Percentiles rank a stretch among this genome's conserved stretches.
phyloP scores from a whole-genome alignment of 2,113 vertebrate genomes.

The Diphyllodes magnificus region DNA sequence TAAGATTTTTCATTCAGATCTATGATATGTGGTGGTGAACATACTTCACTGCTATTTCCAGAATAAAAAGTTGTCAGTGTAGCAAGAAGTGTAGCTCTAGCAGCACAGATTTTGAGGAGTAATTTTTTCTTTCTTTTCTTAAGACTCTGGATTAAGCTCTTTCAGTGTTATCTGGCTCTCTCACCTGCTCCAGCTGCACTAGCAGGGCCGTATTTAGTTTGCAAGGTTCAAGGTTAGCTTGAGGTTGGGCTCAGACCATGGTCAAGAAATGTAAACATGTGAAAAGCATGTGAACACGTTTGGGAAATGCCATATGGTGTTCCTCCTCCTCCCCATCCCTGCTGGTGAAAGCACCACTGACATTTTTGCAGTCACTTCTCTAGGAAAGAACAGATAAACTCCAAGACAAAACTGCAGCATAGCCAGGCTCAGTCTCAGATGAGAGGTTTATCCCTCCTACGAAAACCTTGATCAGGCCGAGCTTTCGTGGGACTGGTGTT shows the following conservation, averaged over 20 bases:
- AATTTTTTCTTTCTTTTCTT: not conserved
- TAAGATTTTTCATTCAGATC: not conserved
- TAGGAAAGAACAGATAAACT: not conserved
- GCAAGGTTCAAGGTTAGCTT: constrained; percentile 30
- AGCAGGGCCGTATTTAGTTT: not conserved
- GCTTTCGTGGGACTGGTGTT: not conserved
- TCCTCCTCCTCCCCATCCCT: not conserved
- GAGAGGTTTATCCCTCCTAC: not conserved
- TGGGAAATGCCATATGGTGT: not conserved
- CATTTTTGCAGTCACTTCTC: not conserved
- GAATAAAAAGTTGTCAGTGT: not conserved
- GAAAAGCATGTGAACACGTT: not conserved
- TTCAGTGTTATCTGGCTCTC: not conserved
- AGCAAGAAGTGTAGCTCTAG: not conserved
- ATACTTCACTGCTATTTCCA: not conserved
- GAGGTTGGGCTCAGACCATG: not conserved
- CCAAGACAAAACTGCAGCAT: not conserved
- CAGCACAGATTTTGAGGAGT: not conserved
- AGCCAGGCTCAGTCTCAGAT: not conserved
- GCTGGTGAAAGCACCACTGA: not conserved
- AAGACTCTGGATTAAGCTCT: not conserved
- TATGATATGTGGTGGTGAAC: not conserved
- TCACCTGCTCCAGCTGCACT: constrained; percentile 16
- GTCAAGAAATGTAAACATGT: constrained; percentile 23
- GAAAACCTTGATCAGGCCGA: not conserved